Base-by-base conservation (phyloP, 2,113 vertebrate species). In the Hucho hucho region DNA sequence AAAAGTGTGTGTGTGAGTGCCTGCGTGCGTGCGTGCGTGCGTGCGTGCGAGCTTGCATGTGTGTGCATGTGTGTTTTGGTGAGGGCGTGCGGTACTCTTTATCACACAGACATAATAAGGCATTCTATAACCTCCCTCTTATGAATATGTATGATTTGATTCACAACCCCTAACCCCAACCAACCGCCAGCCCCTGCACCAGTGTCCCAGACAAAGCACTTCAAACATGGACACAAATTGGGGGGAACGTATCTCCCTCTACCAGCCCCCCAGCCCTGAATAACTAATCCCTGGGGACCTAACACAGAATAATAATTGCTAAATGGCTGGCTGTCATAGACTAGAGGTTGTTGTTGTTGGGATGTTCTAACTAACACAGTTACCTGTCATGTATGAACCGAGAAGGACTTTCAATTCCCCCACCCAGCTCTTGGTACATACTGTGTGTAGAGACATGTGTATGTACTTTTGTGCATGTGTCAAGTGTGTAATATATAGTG, bases 181-280 rank as follows among this genome's bases (percentile, higher is more conserved):
- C 37, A 43, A 9, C 37, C 9, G 2, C 37, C 37, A 18, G 20
- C 73, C 58, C 79, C 84, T 0, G 84, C 81, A 88, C 86, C 86
- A 89, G 82, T 70, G 61, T 65, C 83, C 86, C 87, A 90, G 81
- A 92, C 91, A 92, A 92, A 92, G 91, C 86, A 92, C 88, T 90
- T 92, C 89, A 92, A 91, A 91, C 78, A 16, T 29, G 24, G 86
- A 79, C 84, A 79, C 73, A 81, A 84, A 85, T 84, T 85, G 72
- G 16, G 73, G 43, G 0, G 71, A 71, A 26, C 46, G 79, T 90
- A 87, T 90, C 83, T 72, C 68, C 69, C 85, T 81, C 75, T n/a
- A 75, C 73, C 88, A 88, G 78, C 64, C 79, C 83, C 75, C 81
- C 74, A 69, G 72, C 75, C 76, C 74, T 11, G 28, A 80, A 86